Evolutionary conservation across 2,113 vertebrate genomes (phyloP).

Genomic region (Menidia beryllina): DNA sequence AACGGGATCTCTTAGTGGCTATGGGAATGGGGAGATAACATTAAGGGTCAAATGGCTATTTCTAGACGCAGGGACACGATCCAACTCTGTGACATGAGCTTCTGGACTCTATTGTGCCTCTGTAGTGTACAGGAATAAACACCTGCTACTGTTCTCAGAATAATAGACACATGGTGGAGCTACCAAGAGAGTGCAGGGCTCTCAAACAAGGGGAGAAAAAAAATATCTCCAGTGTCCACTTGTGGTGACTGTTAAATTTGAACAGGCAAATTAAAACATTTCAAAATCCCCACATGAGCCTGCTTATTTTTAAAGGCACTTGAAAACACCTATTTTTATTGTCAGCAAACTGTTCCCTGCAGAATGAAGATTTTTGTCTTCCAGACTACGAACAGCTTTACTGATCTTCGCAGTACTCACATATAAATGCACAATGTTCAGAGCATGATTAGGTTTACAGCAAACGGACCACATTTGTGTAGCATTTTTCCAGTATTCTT

Average conservation of each 20-base stretch:
- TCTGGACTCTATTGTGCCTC: conserved; percentile 57
- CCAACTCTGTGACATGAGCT: conserved; percentile 60
- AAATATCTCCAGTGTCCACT: not conserved
- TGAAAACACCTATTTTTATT: not conserved
- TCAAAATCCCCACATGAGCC: not conserved
- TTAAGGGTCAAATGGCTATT: conserved; percentile 44
- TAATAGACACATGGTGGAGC: conserved; percentile 56
- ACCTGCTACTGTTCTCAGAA: conserved; percentile 72
- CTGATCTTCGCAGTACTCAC: not conserved
- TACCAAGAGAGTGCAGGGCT: not conserved
- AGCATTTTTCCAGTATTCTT: too few relatives aligned
- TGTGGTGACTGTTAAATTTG: not conserved
- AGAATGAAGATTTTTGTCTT: not conserved
- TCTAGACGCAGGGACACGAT: conserved; percentile 57
- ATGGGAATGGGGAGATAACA: conserved; percentile 52
- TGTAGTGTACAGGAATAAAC: conserved; percentile 54
- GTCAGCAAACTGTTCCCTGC: not conserved
- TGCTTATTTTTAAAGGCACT: not conserved
- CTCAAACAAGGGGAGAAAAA: not conserved
- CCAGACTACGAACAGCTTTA: too few relatives aligned
- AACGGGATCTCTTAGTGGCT: conserved; percentile 9
- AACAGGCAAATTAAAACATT: not conserved
- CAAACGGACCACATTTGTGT: not conserved
- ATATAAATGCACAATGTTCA: not conserved
- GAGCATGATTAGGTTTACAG: not conserved